These are phyloP conservation scores for Amazona guildingii DNA, from an alignment of 2,113 vertebrate species.

Conservation along the genomic window DNA sequence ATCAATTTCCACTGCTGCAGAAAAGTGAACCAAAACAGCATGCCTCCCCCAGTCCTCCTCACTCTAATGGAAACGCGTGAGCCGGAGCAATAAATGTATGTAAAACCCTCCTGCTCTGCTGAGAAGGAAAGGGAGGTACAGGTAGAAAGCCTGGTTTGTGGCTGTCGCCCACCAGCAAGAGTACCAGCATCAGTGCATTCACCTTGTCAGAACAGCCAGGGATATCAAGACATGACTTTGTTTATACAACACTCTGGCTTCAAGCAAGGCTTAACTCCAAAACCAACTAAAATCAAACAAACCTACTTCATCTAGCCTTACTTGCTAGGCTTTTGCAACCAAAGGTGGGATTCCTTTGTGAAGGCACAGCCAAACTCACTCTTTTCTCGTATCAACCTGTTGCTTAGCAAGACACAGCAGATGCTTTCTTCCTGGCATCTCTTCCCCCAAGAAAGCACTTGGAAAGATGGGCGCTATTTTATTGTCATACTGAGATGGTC, in stretches of 20 bases:
- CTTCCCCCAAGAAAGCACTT: conserved; percentile 14
- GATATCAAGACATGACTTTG: neutral
- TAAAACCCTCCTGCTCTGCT: conserved; percentile 51
- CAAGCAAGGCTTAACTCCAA: neutral
- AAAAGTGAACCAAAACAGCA: conserved; percentile 71
- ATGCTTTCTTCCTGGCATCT: neutral
- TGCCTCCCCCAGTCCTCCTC: conserved; percentile 55
- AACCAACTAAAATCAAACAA: neutral
- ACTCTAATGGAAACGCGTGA: conserved; percentile 66
- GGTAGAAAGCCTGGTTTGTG: neutral
- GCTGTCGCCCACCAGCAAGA: accelerated
- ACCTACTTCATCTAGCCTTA: neutral
- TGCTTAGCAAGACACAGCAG: conserved; percentile 16
- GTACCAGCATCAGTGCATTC: neutral
- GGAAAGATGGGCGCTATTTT: neutral
- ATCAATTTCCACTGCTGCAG: conserved; percentile 79
- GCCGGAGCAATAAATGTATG: conserved; percentile 64
- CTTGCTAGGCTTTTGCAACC: neutral
- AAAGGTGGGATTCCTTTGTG: neutral
- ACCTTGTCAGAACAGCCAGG: neutral
- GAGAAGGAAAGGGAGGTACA: neutral
- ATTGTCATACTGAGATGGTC: neutral
- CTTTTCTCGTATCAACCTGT: neutral
- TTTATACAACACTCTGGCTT: neutral
- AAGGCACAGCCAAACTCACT: neutral